Percentiles rank a stretch among this genome's conserved stretches.
Conservation (phyloP, 2,113 vertebrate genomes). For the Saguinus midas region DNA sequence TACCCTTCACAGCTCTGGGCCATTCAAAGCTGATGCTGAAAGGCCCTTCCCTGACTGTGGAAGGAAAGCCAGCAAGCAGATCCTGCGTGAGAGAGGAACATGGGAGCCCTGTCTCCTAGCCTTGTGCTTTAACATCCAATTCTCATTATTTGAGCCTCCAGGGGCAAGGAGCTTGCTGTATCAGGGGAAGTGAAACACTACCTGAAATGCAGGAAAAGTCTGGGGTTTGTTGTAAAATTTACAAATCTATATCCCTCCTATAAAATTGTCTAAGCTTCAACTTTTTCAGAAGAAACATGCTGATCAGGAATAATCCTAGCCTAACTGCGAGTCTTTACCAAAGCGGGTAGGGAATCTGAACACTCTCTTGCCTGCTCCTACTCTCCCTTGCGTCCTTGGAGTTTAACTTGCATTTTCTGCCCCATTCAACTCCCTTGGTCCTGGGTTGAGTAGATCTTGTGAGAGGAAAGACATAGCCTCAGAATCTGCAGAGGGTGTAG, state of each 20-base stretch:
- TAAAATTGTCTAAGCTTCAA: neutral
- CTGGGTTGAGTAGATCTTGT: too few relatives aligned
- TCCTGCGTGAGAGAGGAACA: neutral
- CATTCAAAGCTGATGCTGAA: neutral
- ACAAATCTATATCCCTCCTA: neutral
- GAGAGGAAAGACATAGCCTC: neutral
- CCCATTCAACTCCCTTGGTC: neutral
- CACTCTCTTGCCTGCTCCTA: fast-evolving
- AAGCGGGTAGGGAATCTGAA: too few relatives aligned
- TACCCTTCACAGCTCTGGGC: neutral
- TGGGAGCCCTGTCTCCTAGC: neutral
- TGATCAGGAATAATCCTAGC: neutral
- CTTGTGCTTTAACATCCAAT: neutral
- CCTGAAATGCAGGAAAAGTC: neutral
- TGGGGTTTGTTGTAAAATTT: neutral
- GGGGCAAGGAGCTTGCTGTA: neutral
- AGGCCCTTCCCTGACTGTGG: neutral
- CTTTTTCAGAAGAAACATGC: neutral
- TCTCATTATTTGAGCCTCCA: neutral
- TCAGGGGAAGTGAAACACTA: neutral
- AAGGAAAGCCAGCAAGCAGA: neutral
- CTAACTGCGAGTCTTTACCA: neutral
- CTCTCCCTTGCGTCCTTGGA: fast-evolving
- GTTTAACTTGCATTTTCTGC: too few relatives aligned
- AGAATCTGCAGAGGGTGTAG: neutral